Conservation (phyloP, 2,797 vertebrate species). For the Macroramphosus scolopax region DNA sequence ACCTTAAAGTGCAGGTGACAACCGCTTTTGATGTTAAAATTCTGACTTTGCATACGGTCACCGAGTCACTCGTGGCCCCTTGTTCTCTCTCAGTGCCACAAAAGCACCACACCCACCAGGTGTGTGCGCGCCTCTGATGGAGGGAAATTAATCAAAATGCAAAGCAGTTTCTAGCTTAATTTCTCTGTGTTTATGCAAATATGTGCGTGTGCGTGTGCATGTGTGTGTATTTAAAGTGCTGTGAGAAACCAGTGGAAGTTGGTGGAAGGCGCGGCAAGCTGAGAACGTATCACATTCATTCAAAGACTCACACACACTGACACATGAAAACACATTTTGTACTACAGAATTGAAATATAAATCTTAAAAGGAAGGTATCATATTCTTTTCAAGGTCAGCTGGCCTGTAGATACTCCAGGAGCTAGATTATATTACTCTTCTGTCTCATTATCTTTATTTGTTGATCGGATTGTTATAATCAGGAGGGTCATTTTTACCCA, state of each 20-base stretch:
- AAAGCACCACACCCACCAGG: constrained; percentile 32
- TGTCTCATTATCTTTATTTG: no score
- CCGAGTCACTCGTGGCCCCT: constrained; percentile 1
- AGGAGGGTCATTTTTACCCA: constrained; percentile 2
- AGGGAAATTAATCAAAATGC: constrained; percentile 73
- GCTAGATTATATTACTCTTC: background rate
- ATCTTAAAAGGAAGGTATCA: no score
- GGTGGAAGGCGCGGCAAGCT: constrained; percentile 46
- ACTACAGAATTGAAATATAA: no score
- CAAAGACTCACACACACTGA: background rate
- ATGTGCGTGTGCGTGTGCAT: constrained; percentile 6
- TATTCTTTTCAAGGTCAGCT: no score
- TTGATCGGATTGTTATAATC: no score
- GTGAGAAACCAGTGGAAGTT: constrained; percentile 36
- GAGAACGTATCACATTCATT: constrained; percentile 16
- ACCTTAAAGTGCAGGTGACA: constrained; percentile 4
- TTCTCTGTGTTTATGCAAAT: constrained; percentile 76
- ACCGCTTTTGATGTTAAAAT: background rate
- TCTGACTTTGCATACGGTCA: constrained; percentile 10
- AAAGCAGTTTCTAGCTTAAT: constrained; percentile 70
- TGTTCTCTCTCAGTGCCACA: constrained; percentile 14
- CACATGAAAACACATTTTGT: background rate
- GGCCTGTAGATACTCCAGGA: no score
- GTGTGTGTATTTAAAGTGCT: constrained; percentile 5
- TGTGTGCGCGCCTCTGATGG: constrained; percentile 33